These are phyloP conservation scores for Pogonus chalceus DNA, from an alignment of 1,140 invertebrate species.

Conservation along the genomic window DNA sequence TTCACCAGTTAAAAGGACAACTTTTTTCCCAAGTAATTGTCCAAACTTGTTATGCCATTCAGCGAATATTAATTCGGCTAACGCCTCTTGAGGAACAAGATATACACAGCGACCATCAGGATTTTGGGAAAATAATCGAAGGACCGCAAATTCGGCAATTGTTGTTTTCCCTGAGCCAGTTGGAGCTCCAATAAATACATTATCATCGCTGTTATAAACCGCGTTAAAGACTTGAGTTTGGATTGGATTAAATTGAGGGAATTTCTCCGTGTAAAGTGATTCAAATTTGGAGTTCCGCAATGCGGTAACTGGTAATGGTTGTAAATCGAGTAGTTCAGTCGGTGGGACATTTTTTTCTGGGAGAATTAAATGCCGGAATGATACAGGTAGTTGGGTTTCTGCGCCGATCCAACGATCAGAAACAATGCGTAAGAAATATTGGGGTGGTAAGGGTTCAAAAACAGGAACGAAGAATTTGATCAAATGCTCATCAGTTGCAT, in stretches of 20 bases:
- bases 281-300: slow-evolving; percentile 79
- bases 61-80: slow-evolving; percentile 83
- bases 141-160: slow-evolving; percentile 93
- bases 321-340: slow-evolving; percentile 95
- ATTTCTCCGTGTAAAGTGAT: slow-evolving; percentile 71
- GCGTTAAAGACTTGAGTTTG: slow-evolving; percentile 99
- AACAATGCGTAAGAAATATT: slow-evolving; percentile 87
- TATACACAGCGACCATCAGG: slow-evolving; percentile 77
- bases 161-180: slow-evolving; percentile 96
- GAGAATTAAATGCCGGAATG: slow-evolving; percentile 92
- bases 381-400: slow-evolving; percentile 94
- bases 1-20: slow-evolving; percentile 94
- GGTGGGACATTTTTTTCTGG: slow-evolving; percentile 98
- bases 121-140: slow-evolving; percentile 74
- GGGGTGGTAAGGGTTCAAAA: slow-evolving; percentile 95
- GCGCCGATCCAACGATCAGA: slow-evolving; percentile 80
- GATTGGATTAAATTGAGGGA: slow-evolving; percentile 96
- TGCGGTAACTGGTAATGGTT: slow-evolving; percentile 85
- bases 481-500: slow-evolving; percentile 87
- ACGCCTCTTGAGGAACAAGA: slow-evolving; percentile 80
- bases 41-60: slow-evolving; percentile 90
- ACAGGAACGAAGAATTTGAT: slow-evolving; percentile 98
- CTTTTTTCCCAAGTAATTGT: slow-evolving; percentile 68
- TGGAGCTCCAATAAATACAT: slow-evolving; percentile 96
- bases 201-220: slow-evolving; percentile 97